A percentile compares a stretch with the other conserved stretches of the same genome.
Conservation (phyloP, 2,797 vertebrate genomes). For the Mastacembelus armatus region DNA sequence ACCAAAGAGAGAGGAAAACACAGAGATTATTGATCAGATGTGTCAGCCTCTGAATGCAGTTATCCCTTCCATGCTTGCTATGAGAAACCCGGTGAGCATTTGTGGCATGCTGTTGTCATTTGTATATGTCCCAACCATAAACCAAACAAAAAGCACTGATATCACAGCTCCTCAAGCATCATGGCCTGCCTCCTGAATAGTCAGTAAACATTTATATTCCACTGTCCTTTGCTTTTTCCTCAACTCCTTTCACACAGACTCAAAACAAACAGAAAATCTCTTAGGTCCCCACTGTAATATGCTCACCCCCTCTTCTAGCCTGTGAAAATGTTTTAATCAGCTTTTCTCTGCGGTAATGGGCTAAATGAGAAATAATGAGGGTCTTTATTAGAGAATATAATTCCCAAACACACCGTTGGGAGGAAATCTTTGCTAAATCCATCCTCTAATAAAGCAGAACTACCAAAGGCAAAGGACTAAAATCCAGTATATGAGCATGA, state of each 20-base stretch:
- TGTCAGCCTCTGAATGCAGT: neutral
- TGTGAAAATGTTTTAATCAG: conserved; percentile 65
- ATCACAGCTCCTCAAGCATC: too few relatives aligned
- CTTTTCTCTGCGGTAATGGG: conserved; percentile 60
- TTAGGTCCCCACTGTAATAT: neutral
- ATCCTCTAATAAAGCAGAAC: conserved; percentile 41
- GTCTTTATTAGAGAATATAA: conserved; percentile 56
- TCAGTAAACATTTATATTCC: conserved; percentile 26
- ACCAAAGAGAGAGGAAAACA: neutral
- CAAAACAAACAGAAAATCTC: neutral
- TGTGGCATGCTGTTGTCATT: too few relatives aligned
- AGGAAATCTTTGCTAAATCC: conserved; percentile 50
- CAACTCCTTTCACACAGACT: neutral
- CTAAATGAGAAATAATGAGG: conserved; percentile 65
- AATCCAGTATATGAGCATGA: conserved; percentile 2
- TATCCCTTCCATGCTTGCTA: neutral
- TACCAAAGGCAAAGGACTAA: conserved; percentile 2
- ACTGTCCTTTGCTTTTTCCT: conserved; percentile 1
- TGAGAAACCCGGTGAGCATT: too few relatives aligned
- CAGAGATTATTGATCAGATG: conserved; percentile 30
- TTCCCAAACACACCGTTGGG: conserved; percentile 51
- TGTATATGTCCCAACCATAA: too few relatives aligned
- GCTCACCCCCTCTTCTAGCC: conserved; percentile 13
- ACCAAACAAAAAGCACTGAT: too few relatives aligned
- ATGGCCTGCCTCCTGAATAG: too few relatives aligned